Evolutionary conservation across 2,888 invertebrate genomes (phyloP).

Genomic region (Neoitamus cyanurus): DNA sequence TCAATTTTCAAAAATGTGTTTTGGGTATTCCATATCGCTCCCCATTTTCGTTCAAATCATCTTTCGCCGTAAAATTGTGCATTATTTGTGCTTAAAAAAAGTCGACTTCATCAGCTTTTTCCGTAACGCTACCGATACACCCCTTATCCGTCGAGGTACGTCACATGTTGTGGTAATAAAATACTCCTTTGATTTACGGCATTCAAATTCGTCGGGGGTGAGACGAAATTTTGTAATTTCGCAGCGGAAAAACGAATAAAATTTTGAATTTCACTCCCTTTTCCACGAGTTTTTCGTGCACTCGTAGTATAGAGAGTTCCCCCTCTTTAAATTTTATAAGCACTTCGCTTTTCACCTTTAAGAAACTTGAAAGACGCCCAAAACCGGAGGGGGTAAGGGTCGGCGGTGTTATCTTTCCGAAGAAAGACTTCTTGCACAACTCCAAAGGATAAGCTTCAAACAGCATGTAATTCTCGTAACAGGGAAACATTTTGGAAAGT

Average conservation of each 20-base stretch:
- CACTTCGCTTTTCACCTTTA: not conserved
- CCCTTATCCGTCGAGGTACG: not conserved
- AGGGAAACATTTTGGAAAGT: not conserved
- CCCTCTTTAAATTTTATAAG: not conserved
- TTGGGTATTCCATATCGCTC: not conserved
- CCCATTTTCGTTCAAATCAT: not conserved
- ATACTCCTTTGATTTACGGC: not conserved
- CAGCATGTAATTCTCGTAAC: not conserved
- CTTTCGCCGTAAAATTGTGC: not conserved
- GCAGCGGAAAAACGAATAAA: not conserved
- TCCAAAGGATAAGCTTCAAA: constrained; percentile 1
- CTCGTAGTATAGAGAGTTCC: not conserved
- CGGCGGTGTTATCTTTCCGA: not conserved
- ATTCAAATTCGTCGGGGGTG: not conserved
- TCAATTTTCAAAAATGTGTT: not conserved
- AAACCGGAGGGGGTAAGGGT: not conserved
- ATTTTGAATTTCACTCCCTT: not conserved
- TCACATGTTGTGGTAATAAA: constrained; percentile 1
- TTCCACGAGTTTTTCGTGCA: not conserved
- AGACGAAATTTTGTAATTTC: not conserved
- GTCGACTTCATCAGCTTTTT: not conserved
- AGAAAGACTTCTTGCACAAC: constrained; percentile 5
- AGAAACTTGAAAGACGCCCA: not conserved
- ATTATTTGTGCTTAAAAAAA: not conserved
- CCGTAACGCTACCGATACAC: not conserved